Evolutionary conservation across 2,888 invertebrate genomes (phyloP).

Genomic region (Nebria brevicollis): DNA sequence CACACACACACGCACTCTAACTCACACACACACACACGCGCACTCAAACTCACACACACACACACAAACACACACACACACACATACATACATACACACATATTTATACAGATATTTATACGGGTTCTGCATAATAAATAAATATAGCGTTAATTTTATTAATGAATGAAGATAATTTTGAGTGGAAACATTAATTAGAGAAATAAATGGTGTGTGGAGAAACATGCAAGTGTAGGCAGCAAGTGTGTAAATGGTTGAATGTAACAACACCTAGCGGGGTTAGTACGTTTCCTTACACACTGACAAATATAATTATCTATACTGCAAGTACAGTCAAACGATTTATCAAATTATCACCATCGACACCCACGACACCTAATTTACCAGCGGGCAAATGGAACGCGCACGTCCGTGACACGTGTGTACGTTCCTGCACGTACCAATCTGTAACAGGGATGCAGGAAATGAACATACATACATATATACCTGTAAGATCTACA

Average conservation of each 20-base stretch:
- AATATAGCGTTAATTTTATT: neutral
- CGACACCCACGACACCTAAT: conserved; percentile 28
- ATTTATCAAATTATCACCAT: conserved; percentile 38
- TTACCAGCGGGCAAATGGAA: conserved; percentile 15
- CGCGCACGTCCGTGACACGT: neutral
- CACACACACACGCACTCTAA: too few relatives aligned
- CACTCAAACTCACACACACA: too few relatives aligned
- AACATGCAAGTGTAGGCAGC: neutral
- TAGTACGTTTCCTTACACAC: conserved; percentile 2
- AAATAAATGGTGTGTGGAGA: neutral
- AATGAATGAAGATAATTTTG: neutral
- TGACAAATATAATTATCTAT: conserved; percentile 38
- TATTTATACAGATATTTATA: neutral
- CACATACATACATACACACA: too few relatives aligned
- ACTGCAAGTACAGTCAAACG: conserved; percentile 18
- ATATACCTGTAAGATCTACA: neutral
- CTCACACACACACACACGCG: too few relatives aligned
- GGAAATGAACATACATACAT: neutral
- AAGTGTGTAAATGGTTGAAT: neutral
- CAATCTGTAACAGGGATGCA: neutral
- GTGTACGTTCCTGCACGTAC: neutral
- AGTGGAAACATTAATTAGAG: neutral
- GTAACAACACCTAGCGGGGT: neutral
- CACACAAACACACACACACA: too few relatives aligned
- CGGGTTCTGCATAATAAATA: neutral